Evolutionary conservation across 1,140 invertebrate genomes (phyloP), one percentile per base, ranked within the genome.

Genomic region (Cepaea nemoralis): DNA sequence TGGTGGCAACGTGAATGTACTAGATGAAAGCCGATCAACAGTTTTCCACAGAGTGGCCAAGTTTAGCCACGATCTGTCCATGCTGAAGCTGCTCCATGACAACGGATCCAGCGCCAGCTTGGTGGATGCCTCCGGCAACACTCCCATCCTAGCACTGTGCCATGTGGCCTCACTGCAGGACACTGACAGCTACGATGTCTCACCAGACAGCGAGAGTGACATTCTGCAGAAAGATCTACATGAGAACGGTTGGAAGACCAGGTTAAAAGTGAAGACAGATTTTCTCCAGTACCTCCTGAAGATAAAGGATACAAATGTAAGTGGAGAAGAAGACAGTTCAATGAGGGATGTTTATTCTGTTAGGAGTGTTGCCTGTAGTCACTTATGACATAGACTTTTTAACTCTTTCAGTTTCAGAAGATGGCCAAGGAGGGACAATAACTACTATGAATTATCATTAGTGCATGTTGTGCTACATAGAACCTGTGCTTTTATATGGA

Each of bases 61-160:
- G 35, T 82, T 75, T 40, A 87, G 87, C 70, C 77, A 85, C 31
- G 87, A 90, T 66, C 70, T 84, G 12, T 75, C 83, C 22, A 76
- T 90, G 27, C 55, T 88, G 27, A 78, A 80, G 16, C 79, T 90
- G 22, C 83, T 90, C 5, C 84, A 83, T 85, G 87, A 88, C 14
- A 89, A 86, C 80, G 89, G 87, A 19, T 87, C 85, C 16, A 85
- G 87, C 66, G 63, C 88, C 14, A 88, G 86, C 74, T 83, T 83
- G n/a, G 55, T 80, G 35, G 88, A 90, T 71, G 39, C 40, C 35
- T 55, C 82, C 14, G 86, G 87, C 22, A 89, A 87, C 74, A 86
- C 88, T 14, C 89, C 89, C 24, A 73, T 90, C 12, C 67, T 88
- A n/a, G 82, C 87, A 0, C 77, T 89, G 77, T 90, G 87, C 85